A percentile compares a stretch with the other conserved stretches of the same genome.
Conservation (phyloP, 2,888 invertebrate genomes). For the Meiosimyza decipiens region DNA sequence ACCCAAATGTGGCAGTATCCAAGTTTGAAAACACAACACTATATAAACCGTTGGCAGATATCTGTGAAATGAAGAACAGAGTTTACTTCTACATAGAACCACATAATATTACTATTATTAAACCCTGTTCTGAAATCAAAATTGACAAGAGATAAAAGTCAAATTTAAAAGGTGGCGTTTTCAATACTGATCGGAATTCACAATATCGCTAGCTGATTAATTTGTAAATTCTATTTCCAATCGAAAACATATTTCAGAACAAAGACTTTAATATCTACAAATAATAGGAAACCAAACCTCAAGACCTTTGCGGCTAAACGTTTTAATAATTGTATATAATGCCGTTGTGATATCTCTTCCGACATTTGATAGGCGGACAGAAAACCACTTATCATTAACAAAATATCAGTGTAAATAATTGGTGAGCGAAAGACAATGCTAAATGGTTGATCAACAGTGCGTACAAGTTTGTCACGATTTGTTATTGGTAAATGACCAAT, state of each 20-base stretch:
- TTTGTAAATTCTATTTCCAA: no score
- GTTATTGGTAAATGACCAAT: conserved; percentile 73
- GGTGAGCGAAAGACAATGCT: conserved; percentile 74
- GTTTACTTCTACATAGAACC: background rate
- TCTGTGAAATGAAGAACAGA: conserved; percentile 62
- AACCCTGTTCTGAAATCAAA: background rate
- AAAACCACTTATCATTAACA: conserved; percentile 75
- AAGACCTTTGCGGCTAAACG: conserved; percentile 72
- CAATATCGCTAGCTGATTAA: no score
- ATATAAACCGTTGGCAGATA: conserved; percentile 74
- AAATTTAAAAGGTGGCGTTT: no score
- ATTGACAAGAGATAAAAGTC: background rate
- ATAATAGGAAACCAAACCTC: conserved; percentile 69
- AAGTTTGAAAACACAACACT: conserved; percentile 75
- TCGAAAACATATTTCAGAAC: no score
- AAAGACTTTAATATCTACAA: no score
- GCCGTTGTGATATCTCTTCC: conserved; percentile 69
- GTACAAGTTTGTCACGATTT: conserved; percentile 69
- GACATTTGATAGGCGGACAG: conserved; percentile 74
- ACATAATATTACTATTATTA: background rate
- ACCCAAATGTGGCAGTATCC: conserved; percentile 74
- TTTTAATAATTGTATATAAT: conserved; percentile 71
- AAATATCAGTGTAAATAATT: conserved; percentile 75
- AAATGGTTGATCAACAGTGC: conserved; percentile 70
- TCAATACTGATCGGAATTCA: no score